phyloP scores from a whole-genome alignment of 1,140 invertebrate genomes.

The Drosophila subobscura region DNA sequence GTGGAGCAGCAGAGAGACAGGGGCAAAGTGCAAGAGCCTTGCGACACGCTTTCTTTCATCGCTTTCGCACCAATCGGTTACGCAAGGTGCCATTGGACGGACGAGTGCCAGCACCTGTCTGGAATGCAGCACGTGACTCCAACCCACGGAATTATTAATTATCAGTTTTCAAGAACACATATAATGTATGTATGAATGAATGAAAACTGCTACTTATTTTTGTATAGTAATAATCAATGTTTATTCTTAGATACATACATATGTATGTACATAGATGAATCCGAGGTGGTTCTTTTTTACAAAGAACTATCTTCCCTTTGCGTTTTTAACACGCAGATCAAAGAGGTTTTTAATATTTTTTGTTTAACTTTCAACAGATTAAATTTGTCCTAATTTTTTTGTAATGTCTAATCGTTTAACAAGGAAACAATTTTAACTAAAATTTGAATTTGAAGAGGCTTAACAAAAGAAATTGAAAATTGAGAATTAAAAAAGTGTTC shows the following conservation, averaged over 20 bases:
- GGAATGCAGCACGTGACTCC: constrained; percentile 60
- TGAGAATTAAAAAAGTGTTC: too few species aligned
- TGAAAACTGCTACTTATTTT: constrained; percentile 21
- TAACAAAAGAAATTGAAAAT: too few species aligned
- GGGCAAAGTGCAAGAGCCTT: constrained; percentile 47
- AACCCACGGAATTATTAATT: constrained; percentile 60
- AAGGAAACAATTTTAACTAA: too few species aligned
- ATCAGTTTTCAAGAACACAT: constrained; percentile 69
- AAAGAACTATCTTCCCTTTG: too few species aligned
- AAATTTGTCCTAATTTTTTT: too few species aligned
- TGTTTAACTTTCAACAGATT: too few species aligned
- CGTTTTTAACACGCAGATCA: too few species aligned
- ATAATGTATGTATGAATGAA: not conserved
- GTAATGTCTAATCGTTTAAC: too few species aligned
- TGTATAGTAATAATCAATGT: constrained; percentile 9
- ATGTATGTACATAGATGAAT: too few species aligned
- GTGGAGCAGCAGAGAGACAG: constrained; percentile 2
- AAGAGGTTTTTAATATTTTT: too few species aligned
- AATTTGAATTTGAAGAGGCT: too few species aligned
- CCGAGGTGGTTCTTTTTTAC: too few species aligned
- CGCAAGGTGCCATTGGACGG: constrained; percentile 53
- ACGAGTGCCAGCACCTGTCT: constrained; percentile 37
- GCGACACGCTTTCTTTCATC: constrained; percentile 70
- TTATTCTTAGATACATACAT: not conserved
- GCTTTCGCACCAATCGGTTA: constrained; percentile 44